Conservation (phyloP, 2,113 vertebrate genomes). For the Zapus hudsonius region DNA sequence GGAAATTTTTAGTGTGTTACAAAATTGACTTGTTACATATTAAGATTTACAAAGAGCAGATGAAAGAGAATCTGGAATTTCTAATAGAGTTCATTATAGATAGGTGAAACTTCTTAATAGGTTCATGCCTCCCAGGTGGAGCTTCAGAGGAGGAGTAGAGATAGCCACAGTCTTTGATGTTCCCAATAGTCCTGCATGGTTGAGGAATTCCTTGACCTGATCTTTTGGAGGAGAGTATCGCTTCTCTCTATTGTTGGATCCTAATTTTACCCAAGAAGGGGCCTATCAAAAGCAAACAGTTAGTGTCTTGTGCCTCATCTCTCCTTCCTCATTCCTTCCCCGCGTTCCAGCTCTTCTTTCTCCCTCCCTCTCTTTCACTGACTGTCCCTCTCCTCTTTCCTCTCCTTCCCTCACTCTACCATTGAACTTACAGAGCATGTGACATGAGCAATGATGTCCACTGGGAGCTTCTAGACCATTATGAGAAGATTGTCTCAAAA, state of each 20-base stretch:
- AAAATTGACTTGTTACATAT: background rate
- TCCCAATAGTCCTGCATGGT: background rate
- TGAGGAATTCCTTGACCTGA: background rate
- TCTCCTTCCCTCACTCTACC: background rate
- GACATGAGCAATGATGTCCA: background rate
- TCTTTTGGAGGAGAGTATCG: background rate
- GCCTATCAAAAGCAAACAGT: background rate
- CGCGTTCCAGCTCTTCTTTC: too few species aligned
- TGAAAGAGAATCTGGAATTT: background rate
- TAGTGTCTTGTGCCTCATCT: too few species aligned
- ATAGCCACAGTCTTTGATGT: background rate
- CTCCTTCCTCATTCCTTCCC: too few species aligned
- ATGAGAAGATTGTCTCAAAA: background rate
- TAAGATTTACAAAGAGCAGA: conserved; percentile 6
- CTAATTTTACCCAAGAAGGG: background rate
- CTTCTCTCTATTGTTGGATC: background rate
- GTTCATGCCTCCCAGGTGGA: background rate
- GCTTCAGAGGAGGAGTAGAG: background rate
- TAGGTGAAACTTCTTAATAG: background rate
- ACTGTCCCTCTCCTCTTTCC: too few species aligned
- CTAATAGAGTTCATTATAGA: background rate
- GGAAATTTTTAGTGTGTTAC: conserved; percentile 1
- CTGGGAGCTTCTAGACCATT: background rate
- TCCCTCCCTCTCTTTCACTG: too few species aligned
- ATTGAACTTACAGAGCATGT: background rate